A percentile compares a stretch with the other conserved stretches of the same genome.
Conservation (phyloP, 2,113 vertebrate genomes). For the Clarias gariepinus region DNA sequence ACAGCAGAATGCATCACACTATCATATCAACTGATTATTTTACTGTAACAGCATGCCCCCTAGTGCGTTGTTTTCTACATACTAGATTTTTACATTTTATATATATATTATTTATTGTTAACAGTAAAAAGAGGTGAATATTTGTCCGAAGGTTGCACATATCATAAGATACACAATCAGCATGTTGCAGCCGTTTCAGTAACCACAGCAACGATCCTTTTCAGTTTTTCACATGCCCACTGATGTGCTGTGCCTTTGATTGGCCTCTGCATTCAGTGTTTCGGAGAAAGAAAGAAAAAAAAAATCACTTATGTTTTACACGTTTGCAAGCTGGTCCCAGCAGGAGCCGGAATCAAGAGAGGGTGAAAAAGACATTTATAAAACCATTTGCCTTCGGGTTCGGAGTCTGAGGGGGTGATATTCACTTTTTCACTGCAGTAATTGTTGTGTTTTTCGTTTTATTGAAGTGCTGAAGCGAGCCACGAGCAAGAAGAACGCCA, state of each 20-base stretch:
- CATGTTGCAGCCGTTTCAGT: constrained; percentile 24
- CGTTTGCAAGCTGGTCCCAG: neutral
- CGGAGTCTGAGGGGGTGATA: neutral
- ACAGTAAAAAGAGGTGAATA: neutral
- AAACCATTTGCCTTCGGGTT: neutral
- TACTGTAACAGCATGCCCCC: neutral
- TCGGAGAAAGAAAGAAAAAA: neutral
- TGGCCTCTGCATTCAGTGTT: constrained; percentile 11
- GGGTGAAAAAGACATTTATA: neutral
- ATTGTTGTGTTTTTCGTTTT: neutral
- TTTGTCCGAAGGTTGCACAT: neutral
- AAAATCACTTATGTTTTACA: neutral
- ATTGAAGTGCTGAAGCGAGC: constrained; percentile 88
- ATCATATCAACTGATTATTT: neutral
- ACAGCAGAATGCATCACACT: neutral
- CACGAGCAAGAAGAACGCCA: constrained; percentile 92
- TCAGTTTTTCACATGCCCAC: constrained; percentile 35
- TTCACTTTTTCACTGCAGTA: neutral
- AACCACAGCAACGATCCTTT: constrained; percentile 49
- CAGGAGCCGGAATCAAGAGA: neutral
- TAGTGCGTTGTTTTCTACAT: neutral
- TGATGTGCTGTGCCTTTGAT: constrained; percentile 13
- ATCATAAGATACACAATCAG: neutral
- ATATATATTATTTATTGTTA: too few species aligned
- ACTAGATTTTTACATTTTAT: neutral